Percentiles rank a stretch among this genome's conserved stretches.
Evolutionary conservation across 2,797 vertebrate species (phyloP).

Genomic region (Eospalax fontanierii): DNA sequence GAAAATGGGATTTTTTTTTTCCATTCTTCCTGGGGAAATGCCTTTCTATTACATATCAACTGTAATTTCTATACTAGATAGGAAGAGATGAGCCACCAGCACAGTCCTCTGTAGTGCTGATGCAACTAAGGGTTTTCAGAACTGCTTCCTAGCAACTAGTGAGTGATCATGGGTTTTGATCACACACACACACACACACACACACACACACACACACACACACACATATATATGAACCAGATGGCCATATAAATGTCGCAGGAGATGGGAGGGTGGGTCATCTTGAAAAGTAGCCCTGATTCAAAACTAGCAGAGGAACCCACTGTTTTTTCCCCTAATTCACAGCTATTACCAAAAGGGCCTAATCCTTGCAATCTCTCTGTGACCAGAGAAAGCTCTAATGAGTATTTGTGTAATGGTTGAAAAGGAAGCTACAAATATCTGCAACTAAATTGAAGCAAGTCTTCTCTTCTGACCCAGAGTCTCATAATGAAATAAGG

Average conservation of each 20-base stretch:
- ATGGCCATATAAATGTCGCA: conserved; percentile 20
- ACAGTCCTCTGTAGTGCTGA: not conserved
- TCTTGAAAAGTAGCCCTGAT: conserved; percentile 51
- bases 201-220: too few species aligned
- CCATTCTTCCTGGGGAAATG: conserved; percentile 64
- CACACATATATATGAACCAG: conserved; percentile 21
- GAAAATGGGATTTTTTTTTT: not conserved
- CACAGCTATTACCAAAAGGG: not conserved
- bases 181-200: conserved; percentile 31
- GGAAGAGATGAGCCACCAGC: conserved; percentile 43
- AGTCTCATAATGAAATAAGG: not conserved
- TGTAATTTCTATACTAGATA: conserved; percentile 42
- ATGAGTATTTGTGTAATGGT: not conserved
- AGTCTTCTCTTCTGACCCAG: not conserved
- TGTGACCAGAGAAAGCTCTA: conserved; percentile 8
- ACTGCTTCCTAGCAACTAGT: not conserved
- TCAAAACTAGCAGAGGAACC: not conserved
- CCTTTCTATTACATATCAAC: conserved; percentile 65
- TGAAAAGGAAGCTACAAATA: not conserved
- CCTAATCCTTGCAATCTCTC: not conserved
- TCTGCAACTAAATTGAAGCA: not conserved
- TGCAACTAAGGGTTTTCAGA: not conserved
- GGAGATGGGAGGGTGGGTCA: not conserved
- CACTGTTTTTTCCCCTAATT: conserved; percentile 58
- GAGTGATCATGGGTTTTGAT: not conserved